Conservation (phyloP, 2,113 vertebrate genomes). For the Alces alces region DNA sequence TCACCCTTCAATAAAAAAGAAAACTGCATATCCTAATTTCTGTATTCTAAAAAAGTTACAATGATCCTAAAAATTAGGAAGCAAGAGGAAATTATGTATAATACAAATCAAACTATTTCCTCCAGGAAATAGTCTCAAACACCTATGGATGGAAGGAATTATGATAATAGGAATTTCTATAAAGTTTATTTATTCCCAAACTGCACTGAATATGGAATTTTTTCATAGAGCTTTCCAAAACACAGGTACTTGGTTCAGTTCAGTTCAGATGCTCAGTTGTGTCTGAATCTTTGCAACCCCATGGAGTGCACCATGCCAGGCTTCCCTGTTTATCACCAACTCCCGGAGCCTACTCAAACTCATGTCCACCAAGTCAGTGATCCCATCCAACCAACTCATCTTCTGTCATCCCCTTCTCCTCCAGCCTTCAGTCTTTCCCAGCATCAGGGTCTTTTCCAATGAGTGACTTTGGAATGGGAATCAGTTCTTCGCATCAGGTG, state of each 20-base stretch:
- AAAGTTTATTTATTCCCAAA: neutral
- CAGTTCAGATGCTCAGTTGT: rapidly evolving
- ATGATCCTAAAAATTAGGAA: neutral
- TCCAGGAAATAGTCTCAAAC: neutral
- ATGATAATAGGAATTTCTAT: neutral
- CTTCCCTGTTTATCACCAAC: neutral
- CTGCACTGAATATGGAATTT: neutral
- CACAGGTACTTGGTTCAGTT: neutral
- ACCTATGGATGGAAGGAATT: neutral
- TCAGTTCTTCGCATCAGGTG: neutral
- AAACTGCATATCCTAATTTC: neutral
- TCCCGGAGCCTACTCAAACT: neutral
- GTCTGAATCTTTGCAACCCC: rapidly evolving
- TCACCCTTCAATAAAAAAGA: neutral
- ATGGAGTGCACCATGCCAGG: neutral
- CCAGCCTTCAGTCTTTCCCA: neutral
- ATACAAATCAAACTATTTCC: neutral
- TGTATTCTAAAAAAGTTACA: neutral
- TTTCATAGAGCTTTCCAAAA: neutral
- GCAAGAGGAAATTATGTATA: neutral
- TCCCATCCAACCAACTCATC: neutral
- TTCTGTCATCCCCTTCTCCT: neutral
- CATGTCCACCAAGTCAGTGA: neutral
- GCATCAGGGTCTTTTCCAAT: neutral
- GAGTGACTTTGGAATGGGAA: neutral